Conservation (phyloP, 1,140 invertebrate species). For the Eueides isabella region DNA sequence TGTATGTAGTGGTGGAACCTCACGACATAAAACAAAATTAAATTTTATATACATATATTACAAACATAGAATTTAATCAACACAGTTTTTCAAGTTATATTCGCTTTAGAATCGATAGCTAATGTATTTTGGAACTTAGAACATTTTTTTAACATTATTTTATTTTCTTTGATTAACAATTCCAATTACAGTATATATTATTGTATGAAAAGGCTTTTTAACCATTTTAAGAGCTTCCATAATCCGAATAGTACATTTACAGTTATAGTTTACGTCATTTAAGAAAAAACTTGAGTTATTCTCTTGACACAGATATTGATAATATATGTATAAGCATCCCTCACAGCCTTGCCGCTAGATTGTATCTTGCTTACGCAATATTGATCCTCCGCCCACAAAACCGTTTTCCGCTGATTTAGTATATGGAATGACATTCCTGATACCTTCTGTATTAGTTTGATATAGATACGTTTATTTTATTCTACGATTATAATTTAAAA, state of each 20-base stretch:
- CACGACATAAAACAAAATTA: no score
- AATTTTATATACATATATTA: no score
- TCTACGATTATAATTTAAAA: no score
- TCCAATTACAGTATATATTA: no score
- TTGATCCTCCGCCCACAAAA: constrained; percentile 22
- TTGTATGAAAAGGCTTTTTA: no score
- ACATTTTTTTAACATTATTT: no score
- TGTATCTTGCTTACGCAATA: constrained; percentile 18
- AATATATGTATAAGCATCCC: constrained; percentile 4
- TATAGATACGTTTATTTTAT: neutral
- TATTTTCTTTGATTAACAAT: no score
- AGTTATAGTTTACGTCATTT: neutral
- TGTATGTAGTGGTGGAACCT: no score
- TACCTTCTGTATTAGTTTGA: neutral
- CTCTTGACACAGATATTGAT: neutral
- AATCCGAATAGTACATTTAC: neutral
- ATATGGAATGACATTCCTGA: constrained; percentile 14
- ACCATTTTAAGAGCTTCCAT: neutral
- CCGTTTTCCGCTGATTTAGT: constrained; percentile 15
- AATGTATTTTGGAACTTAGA: no score
- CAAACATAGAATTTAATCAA: no score
- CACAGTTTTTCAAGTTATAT: no score
- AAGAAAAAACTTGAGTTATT: neutral
- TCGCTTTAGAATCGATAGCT: no score
- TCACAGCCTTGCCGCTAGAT: neutral